Base-by-base conservation (phyloP, 2,113 vertebrate genomes). In the Phylloscopus trochiloides region DNA sequence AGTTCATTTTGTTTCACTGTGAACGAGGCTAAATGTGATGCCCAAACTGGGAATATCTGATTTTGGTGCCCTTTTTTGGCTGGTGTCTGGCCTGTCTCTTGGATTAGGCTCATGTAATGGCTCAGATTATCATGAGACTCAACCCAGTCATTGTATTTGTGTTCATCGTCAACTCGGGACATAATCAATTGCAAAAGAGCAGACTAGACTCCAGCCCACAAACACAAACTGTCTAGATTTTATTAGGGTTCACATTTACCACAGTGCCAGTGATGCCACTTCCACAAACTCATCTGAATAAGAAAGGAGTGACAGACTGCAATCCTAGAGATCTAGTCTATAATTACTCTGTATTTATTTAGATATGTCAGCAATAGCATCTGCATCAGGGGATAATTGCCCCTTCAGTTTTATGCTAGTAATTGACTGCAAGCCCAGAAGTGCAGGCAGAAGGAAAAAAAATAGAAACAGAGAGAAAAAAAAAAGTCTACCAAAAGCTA, bases 1-100 rank as follows among this genome's bases (percentile, higher is more conserved):
- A 61, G 55, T 92, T 95, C 70, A 91, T 97, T 95, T 95, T 6
- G 62, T 83, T 95, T 94, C 89, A 90, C 95, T 92, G 81, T 59
- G 91, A 95, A 92, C 94, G 95, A 96, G 86, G 87, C 73, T 91
- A 88, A 70, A 66, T 42, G 4, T n/a, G 51, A 96, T 96, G 92
- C 78, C 94, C 96, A 85, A 82, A 95, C 71, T 77, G 94, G 96
- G 91, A 97, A 91, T 97, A 97, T 95, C 94, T 96, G 82, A 79
- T 96, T 96, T 94, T 88, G 36, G 66, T 84, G 95, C 17, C 95
- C 90, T 94, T 40, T 94, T 96, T 95, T 93, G 91, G 93, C 88
- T 66, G 15, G 55, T 91, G 88, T 79, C 88, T 94, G 85, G 66
- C 51, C 95, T 81, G 28, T 65, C 47, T 83, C 28, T 79, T 65